Percentiles rank a stretch among this genome's conserved stretches.
phyloP scores from a whole-genome alignment of 2,888 invertebrate genomes.

The Morpho helenor region DNA sequence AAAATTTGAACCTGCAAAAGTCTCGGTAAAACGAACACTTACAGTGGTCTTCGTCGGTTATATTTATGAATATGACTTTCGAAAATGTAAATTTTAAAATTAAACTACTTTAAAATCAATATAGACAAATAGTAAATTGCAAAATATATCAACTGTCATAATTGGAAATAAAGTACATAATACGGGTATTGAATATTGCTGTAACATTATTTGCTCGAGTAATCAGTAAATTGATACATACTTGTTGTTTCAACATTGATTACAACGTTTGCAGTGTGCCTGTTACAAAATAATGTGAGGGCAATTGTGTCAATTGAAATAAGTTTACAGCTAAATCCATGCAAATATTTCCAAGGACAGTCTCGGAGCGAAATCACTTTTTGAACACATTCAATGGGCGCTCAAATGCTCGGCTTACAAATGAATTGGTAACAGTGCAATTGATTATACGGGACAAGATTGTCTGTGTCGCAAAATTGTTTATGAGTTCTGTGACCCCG shows the following conservation, averaged over 20 bases:
- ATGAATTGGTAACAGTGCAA: conserved; percentile 24
- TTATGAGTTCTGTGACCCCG: conserved; percentile 21
- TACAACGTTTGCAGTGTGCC: conserved; percentile 18
- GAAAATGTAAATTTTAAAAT: no score
- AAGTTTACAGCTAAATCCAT: conserved; percentile 37
- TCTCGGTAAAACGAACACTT: no score
- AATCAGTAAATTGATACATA: conserved; percentile 20
- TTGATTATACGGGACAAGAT: conserved; percentile 25
- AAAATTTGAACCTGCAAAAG: no score
- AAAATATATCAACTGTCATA: no score
- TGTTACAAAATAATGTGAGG: conserved; percentile 31
- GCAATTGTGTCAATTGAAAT: conserved; percentile 44
- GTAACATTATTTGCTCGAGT: conserved; percentile 7
- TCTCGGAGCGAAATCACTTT: conserved; percentile 19
- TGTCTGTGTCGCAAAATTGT: conserved; percentile 18
- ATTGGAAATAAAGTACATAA: no score
- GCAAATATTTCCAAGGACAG: conserved; percentile 49
- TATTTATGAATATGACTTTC: neutral
- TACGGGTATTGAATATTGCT: neutral
- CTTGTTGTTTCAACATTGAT: conserved; percentile 19
- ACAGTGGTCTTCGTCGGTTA: neutral
- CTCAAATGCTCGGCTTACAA: conserved; percentile 12
- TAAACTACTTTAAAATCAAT: no score
- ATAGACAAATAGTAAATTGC: no score
- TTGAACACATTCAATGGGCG: conserved; percentile 10